Conservation (phyloP, 2,888 invertebrate species). For the Cylloceria caligata region DNA sequence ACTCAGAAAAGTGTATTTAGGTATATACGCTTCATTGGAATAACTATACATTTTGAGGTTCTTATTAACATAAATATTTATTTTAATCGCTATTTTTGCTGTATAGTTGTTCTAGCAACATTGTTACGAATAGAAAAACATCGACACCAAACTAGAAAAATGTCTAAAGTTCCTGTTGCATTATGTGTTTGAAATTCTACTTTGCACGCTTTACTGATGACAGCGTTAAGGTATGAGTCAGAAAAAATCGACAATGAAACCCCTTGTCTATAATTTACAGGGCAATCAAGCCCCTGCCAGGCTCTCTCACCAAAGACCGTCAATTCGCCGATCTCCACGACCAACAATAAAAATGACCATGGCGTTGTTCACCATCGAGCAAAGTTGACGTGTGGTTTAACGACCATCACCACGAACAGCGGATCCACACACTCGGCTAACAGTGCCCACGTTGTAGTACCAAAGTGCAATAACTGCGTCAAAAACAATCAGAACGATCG, state of each 20-base stretch:
- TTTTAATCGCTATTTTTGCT: background rate
- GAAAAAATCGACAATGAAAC: background rate
- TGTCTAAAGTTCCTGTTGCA: background rate
- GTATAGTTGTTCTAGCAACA: background rate
- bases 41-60: background rate
- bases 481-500: conserved; percentile 81
- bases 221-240: background rate
- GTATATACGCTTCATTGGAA: too few species aligned
- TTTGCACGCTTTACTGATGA: background rate
- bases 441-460: conserved; percentile 74
- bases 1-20: background rate
- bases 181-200: background rate
- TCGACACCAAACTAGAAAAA: background rate
- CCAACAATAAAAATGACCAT: conserved; percentile 72
- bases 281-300: conserved; percentile 81
- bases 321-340: conserved; percentile 73
- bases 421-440: conserved; percentile 67
- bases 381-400: conserved; percentile 68
- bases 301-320: conserved; percentile 78
- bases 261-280: conserved; percentile 67
- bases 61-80: background rate
- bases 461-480: conserved; percentile 81
- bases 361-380: conserved; percentile 73
- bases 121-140: conserved; percentile 1
- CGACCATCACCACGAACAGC: conserved; percentile 63